Base-by-base conservation (phyloP, 2,888 invertebrate genomes). In the Noctua comes region DNA sequence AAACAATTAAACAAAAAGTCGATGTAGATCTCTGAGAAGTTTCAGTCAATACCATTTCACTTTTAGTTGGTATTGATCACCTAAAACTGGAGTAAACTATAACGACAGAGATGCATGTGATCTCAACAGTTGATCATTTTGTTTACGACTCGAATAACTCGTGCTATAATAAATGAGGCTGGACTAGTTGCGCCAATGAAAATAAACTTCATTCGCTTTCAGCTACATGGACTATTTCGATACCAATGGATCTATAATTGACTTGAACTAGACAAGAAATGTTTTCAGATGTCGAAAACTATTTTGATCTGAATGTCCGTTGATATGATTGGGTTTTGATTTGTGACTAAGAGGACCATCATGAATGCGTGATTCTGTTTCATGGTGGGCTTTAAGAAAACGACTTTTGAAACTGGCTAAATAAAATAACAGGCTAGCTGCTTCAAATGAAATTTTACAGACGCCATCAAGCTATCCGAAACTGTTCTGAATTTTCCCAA, bases 61-160 rank as follows among this genome's bases (percentile, higher is more conserved):
- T 57, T 24, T 27, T 31, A 46, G 6, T 65, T 65, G 18, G 18
- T 46, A 54, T 65, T 46, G 51, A 68, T 66, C 13, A 43, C 8
- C 10, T 13, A n/a, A 83, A 82, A 83, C 51, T 59, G 16, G 27
- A 48, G 21, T 40, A 48, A 82, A 62, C 13, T 59, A 4, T 48
- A n/a, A 31, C 51, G 8, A 54, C 13, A 36, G 13, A 68, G 10
- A 18, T 70, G 62, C 54, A 68, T 18, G 57, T 51, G 72, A 62
- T 68, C 57, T 54, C 7, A 57, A 24, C 21, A 71, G n/a, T 76
- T 81, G n/a, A 81, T 81, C 8, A 76, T 81, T 84, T 72, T 82
- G 77, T 85, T 68, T 71, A 64, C 54, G 64, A 73, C 64, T 54
- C 51, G 51, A 75, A 77, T 69, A 77, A 59, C 21, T 51, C 31